Evolutionary conservation across 2,797 vertebrate genomes (phyloP).

Genomic region (Melanotaenia trifasciata): DNA sequence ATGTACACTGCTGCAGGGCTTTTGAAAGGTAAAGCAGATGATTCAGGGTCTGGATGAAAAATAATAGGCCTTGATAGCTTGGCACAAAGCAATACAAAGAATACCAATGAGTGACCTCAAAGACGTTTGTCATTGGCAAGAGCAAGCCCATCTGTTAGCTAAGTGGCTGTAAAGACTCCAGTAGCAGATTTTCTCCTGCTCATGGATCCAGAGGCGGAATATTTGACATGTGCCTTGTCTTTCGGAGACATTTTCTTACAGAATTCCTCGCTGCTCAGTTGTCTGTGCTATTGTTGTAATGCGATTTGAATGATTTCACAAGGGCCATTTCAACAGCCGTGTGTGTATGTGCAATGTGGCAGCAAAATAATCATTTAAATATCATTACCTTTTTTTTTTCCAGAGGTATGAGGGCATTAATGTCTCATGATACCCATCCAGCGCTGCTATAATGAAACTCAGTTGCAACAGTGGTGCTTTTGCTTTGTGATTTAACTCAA

Average conservation of each 20-base stretch:
- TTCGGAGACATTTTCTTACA: conserved; percentile 41
- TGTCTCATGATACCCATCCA: conserved; percentile 50
- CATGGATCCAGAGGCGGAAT: conserved; percentile 42
- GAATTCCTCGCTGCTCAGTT: conserved; percentile 25
- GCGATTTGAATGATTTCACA: conserved; percentile 45
- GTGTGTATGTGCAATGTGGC: conserved; percentile 61
- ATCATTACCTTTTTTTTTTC: conserved; percentile 57
- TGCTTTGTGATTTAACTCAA: conserved; percentile 37
- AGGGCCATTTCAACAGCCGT: conserved; percentile 26
- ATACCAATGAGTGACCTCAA: conserved; percentile 71
- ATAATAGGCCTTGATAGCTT: conserved; percentile 46
- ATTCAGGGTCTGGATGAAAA: conserved; percentile 43
- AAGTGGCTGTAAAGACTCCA: conserved; percentile 51
- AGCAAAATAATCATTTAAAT: conserved; percentile 68
- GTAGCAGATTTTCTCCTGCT: conserved; percentile 36
- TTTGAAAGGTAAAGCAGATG: conserved; percentile 40
- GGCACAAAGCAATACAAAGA: conserved; percentile 51
- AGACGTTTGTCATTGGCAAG: conserved; percentile 63
- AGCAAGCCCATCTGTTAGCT: conserved; percentile 57
- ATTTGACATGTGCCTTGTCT: conserved; percentile 24
- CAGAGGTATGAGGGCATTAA: conserved; percentile 50
- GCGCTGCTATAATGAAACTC: conserved; percentile 32
- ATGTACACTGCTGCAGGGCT: conserved; percentile 39
- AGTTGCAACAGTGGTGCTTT: conserved; percentile 24
- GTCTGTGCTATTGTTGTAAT: conserved; percentile 50